Evolutionary conservation across 2,888 invertebrate species (phyloP), one percentile per base, ranked within the genome.

Genomic region (Parapristionchus giblindavisi): DNA sequence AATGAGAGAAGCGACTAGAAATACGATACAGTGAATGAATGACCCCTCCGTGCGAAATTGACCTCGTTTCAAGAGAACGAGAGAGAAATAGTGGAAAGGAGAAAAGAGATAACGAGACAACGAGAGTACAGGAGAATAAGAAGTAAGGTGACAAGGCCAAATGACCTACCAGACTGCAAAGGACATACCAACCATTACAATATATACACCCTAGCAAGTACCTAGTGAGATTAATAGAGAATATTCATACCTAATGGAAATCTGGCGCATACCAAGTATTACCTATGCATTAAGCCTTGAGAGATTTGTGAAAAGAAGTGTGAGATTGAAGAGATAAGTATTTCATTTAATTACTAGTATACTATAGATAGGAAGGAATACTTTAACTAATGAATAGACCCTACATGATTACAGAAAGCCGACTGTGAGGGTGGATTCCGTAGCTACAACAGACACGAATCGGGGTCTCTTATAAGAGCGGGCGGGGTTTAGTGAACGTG

Each of bases 401-500:
- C 43, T 65, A 65, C 63, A 65, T 40, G n/a, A n/a, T n/a, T n/a
- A 61, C 43, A 43, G 43, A 43, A 17, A 43, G 17, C 17, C 8
- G 17, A 43, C 17, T 14, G 11, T 14, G 6, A 40, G 63, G 29
- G 21, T 40, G 14, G 43, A 43, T 24, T 65, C 63, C 68, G 68
- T 24, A 52, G 52, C 43, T 29, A 24, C 38, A 68, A 29, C 56
- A 56, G 70, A 71, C 32, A 38, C n/a, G 21, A n/a, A 27, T 21
- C 38, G 17, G 56, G 54, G 66, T 38, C 75, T 73, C 75, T 77
- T 78, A 78, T 78, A 73, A 24, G 40, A 17, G 76, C 40, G 66
- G 77, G 77, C 68, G 77, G 77, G 51, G 78, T 43, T 38, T 51
- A 52, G 61, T 43, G 43, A 70, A 78, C 77, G 78, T 78, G 78